Conservation (phyloP, 2,797 vertebrate species). For the Poecilia gillii region DNA sequence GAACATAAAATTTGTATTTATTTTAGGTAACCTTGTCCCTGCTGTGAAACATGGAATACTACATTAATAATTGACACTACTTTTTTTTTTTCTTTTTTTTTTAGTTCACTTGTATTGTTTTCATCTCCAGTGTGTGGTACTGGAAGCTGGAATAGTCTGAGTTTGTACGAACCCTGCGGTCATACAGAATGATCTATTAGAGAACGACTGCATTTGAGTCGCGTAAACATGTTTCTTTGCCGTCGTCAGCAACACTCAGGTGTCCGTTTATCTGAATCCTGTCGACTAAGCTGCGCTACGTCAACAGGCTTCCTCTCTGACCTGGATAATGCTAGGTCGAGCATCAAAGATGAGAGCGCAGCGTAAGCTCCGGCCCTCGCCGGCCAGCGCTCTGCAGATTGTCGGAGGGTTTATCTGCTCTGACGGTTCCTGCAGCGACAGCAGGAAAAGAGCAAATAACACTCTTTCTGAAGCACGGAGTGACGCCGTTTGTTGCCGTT, state of each 20-base stretch:
- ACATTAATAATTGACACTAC: too few species aligned
- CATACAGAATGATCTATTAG: not conserved
- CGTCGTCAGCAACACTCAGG: conserved; percentile 34
- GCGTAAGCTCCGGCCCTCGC: conserved; percentile 52
- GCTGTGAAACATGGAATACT: too few species aligned
- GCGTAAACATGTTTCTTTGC: conserved; percentile 26
- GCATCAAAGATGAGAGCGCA: conserved; percentile 53
- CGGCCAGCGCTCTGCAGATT: conserved; percentile 39
- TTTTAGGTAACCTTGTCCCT: too few species aligned
- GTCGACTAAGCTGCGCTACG: conserved; percentile 60
- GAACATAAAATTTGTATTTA: too few species aligned
- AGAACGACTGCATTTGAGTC: conserved; percentile 13
- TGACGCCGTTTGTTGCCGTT: conserved; percentile 14
- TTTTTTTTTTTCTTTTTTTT: too few species aligned
- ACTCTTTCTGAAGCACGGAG: conserved; percentile 12
- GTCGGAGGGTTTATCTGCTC: conserved; percentile 47
- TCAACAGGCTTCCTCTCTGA: conserved; percentile 72
- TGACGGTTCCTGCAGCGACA: conserved; percentile 52
- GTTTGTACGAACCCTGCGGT: not conserved
- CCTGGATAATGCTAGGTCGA: conserved; percentile 71
- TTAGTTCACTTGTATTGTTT: too few species aligned
- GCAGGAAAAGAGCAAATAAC: conserved; percentile 57
- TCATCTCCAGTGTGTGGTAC: too few species aligned
- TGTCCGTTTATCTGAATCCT: conserved; percentile 41
- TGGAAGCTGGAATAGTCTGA: too few species aligned